Percentiles rank a stretch among this genome's conserved stretches.
Evolutionary conservation across 2,888 invertebrate genomes (phyloP).

Genomic region (Netelia virgata): DNA sequence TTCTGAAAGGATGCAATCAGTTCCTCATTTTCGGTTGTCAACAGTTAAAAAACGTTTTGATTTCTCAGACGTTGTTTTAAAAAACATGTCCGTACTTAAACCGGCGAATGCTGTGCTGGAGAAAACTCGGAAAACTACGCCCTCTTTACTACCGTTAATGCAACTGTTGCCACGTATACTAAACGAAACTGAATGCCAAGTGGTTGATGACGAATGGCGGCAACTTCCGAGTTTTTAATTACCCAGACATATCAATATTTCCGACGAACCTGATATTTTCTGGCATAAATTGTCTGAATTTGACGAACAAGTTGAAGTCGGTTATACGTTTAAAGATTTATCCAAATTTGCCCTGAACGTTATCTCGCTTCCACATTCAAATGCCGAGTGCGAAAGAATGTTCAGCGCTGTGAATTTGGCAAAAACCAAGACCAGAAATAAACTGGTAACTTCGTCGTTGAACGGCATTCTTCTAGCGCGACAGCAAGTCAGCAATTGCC

Average conservation of each 20-base stretch:
- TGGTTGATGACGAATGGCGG: conserved; percentile 53
- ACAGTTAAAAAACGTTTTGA: conserved; percentile 67
- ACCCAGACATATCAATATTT: conserved; percentile 23
- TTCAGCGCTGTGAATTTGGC: conserved; percentile 54
- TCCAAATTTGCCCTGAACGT: conserved; percentile 39
- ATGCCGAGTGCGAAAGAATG: conserved; percentile 60
- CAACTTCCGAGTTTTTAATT: conserved; percentile 43
- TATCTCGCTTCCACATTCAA: conserved; percentile 62
- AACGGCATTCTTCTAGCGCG: conserved; percentile 54
- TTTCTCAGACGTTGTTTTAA: conserved; percentile 66
- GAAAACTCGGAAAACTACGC: conserved; percentile 40
- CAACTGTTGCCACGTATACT: conserved; percentile 31
- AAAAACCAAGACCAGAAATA: conserved; percentile 49
- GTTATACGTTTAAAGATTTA: conserved; percentile 43
- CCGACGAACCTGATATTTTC: conserved; percentile 32
- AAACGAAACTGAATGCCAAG: conserved; percentile 9
- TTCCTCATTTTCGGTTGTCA: conserved; percentile 60
- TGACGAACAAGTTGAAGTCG: conserved; percentile 31
- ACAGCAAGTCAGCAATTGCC: conserved; percentile 12
- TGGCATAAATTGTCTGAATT: conserved; percentile 29
- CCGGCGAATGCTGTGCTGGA: conserved; percentile 44
- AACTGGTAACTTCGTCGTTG: conserved; percentile 20
- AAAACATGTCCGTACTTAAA: conserved; percentile 43
- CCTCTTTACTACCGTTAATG: conserved; percentile 42
- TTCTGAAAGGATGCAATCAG: conserved; percentile 47